Evolutionary conservation across 2,113 vertebrate genomes (phyloP).

Genomic region (Fulica atra): DNA sequence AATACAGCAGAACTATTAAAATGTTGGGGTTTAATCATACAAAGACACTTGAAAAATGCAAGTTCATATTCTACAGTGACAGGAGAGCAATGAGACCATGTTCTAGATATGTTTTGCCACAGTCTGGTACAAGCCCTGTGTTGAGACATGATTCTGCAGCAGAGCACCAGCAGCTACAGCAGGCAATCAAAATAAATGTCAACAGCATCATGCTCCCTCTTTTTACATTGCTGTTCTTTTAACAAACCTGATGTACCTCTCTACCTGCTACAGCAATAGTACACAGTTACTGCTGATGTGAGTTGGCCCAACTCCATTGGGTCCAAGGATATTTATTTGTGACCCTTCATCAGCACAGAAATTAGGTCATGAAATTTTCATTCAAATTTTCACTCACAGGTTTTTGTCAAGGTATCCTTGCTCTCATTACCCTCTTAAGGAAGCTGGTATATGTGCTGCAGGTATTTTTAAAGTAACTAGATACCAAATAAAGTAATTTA

Average conservation of each 20-base stretch:
- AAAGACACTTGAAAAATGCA: not conserved
- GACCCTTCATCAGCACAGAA: not conserved
- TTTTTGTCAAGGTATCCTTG: not conserved
- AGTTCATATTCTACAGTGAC: not conserved
- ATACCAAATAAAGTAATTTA: not conserved
- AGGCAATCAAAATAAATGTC: not conserved
- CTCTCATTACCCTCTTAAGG: not conserved
- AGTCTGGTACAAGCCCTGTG: not conserved
- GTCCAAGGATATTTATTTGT: not conserved
- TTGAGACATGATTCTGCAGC: not conserved
- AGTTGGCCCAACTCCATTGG: accelerated
- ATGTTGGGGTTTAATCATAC: not conserved
- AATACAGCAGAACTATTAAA: not conserved
- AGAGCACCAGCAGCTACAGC: not conserved
- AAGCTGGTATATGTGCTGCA: not conserved
- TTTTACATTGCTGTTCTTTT: not conserved
- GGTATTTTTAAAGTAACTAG: not conserved
- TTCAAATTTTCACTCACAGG: not conserved
- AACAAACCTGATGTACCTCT: not conserved
- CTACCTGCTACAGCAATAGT: not conserved
- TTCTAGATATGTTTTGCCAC: not conserved
- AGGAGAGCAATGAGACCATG: not conserved
- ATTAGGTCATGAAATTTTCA: not conserved
- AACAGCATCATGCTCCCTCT: not conserved
- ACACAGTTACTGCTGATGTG: not conserved